Conservation (phyloP, 2,113 vertebrate genomes). For the Elachura formosa region DNA sequence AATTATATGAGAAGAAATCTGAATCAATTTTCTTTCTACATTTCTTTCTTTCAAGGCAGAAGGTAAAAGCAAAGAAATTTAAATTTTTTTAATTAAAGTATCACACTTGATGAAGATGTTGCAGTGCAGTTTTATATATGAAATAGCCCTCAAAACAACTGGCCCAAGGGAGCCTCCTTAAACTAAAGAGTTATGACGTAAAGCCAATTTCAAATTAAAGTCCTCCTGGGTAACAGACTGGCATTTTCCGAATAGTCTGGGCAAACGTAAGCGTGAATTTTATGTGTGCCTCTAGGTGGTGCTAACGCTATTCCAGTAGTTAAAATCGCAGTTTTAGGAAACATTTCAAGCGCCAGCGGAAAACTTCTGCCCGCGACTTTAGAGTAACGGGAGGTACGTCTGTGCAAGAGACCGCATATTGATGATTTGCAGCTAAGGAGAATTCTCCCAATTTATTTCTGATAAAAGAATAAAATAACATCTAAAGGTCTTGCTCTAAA, state of each 20-base stretch:
- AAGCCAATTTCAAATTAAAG: not conserved
- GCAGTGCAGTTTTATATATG: not conserved
- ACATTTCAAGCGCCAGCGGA: not conserved
- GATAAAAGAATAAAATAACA: not conserved
- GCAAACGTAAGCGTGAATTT: not conserved
- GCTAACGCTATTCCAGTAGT: slow-evolving; percentile 1
- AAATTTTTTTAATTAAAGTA: not conserved
- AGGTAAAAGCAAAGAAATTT: not conserved
- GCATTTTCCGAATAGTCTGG: no score
- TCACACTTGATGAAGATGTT: not conserved
- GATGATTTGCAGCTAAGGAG: not conserved
- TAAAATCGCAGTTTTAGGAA: not conserved
- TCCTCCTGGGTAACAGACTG: not conserved
- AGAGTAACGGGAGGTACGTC: not conserved
- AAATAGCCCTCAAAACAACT: not conserved
- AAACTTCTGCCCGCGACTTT: not conserved
- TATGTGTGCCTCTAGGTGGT: slow-evolving; percentile 26
- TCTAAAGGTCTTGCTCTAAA: not conserved
- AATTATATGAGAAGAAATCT: not conserved
- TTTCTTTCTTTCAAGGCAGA: not conserved
- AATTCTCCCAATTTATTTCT: not conserved
- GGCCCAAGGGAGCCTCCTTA: not conserved
- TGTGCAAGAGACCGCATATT: not conserved
- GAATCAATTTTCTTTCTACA: not conserved
- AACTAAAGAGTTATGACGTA: not conserved